Evolutionary conservation across 2,888 invertebrate genomes (phyloP), one percentile per base, ranked within the genome.

Genomic region (Noctua comes): DNA sequence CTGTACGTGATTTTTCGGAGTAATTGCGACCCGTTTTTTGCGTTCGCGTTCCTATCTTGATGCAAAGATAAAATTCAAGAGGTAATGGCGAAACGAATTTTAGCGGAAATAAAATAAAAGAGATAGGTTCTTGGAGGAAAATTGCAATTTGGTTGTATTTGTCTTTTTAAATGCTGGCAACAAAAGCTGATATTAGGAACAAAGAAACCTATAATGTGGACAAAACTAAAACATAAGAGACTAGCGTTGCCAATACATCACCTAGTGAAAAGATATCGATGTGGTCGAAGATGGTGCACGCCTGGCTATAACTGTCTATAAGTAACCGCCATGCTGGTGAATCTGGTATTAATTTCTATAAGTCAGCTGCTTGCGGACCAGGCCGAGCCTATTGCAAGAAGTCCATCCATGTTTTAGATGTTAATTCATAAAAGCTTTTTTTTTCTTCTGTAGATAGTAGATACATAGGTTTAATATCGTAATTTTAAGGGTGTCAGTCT

Each of bases 1-100:
- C 59, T 59, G 71, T 69, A 76, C 76, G 65, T 76, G 73, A 76
- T 80, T 76, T 76, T 79, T 77, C 62, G 48, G 24, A 70, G 70
- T 88, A 84, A 85, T 87, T 85, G 78, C 69, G 68, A 74, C 80
- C 70, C 68, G 72, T 85, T 87, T 87, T 72, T 76, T 85, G 59
- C 59, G 68, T 74, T 84, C 73, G 18, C 68, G n/a, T 77, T 73
- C 66, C 71, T 66, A 76, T 77, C 79, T 72, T 48, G 76, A 80
- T 83, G 65, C 64, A 57, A 68, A 80, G 73, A 84, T 88, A 88
- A 88, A 85, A 80, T 75, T 86, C 84, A 65, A 71, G 80, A 79
- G 40, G 66, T 83, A 77, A 86, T 80, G 70, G 66, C 36, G 68
- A 77, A 79, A 75, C 65, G 69, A 81, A 83, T 82, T 87, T 86